A percentile compares a stretch with the other conserved stretches of the same genome.
These are phyloP conservation scores for Ips nitidus DNA, from an alignment of 1,140 invertebrate species.

Conservation along the genomic window DNA sequence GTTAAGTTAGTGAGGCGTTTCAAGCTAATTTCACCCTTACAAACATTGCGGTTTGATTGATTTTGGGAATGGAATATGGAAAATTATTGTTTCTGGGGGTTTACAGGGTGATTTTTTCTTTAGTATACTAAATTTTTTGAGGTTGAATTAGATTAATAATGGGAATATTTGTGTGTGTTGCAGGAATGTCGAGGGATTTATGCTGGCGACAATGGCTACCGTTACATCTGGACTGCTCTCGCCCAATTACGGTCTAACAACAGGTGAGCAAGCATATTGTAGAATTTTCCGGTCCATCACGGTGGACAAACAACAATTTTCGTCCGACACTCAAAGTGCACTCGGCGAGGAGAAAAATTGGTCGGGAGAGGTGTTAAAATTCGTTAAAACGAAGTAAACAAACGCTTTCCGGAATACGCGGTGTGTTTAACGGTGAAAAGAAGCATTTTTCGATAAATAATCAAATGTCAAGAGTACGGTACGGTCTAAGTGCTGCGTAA, in stretches of 20 bases:
- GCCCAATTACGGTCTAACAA: constrained; percentile 51
- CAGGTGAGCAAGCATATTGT: constrained; percentile 41
- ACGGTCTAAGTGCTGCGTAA: constrained; percentile 32
- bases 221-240: constrained; percentile 51
- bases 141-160: not conserved
- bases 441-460: constrained; percentile 32
- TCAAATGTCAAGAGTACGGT: constrained; percentile 28
- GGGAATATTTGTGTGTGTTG: constrained; percentile 39
- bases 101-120: no score
- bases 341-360: not conserved
- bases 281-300: not conserved
- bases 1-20: no score
- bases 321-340: not conserved
- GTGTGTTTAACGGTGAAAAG: constrained; percentile 35
- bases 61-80: no score
- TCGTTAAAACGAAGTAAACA: constrained; percentile 29
- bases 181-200: constrained; percentile 49
- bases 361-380: constrained; percentile 15
- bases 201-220: constrained; percentile 52
- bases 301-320: not conserved
- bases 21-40: no score
- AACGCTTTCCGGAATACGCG: constrained; percentile 16
- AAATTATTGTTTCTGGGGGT: no score
- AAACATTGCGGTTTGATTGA: no score
- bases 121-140: no score